Evolutionary conservation across 1,140 invertebrate genomes (phyloP).

Genomic region (Musca domestica): DNA sequence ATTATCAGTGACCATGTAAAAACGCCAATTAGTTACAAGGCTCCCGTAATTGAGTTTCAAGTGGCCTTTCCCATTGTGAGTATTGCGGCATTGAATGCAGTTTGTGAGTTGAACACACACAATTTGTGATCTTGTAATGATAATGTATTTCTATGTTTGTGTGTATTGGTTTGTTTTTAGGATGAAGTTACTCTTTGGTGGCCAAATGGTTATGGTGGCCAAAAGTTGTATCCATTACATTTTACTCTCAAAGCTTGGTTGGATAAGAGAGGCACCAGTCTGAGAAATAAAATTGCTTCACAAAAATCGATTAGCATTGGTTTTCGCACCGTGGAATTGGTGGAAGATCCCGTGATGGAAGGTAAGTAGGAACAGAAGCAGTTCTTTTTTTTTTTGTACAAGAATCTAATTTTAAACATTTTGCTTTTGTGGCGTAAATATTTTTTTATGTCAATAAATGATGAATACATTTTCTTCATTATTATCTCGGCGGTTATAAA

Average conservation of each 20-base stretch:
- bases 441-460: not conserved
- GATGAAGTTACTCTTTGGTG: conserved; percentile 74
- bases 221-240: conserved; percentile 71
- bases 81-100: not conserved
- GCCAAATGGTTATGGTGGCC: conserved; percentile 91
- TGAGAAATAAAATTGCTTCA: conserved; percentile 36
- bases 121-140: not conserved
- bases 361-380: conserved; percentile 50
- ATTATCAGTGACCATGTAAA: conserved; percentile 33
- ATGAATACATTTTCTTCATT: not conserved
- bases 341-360: conserved; percentile 62
- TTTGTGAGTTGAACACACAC: not conserved
- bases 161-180: conserved; percentile 50
- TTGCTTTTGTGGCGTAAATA: not conserved
- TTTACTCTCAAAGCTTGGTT: conserved; percentile 55
- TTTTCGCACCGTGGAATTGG: conserved; percentile 81
- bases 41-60: conserved; percentile 45
- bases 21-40: conserved; percentile 35
- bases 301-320: conserved; percentile 66
- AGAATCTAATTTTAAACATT: too few species aligned
- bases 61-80: conserved; percentile 44
- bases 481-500: too few species aligned
- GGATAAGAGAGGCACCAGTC: conserved; percentile 34
- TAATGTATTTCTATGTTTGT: not conserved
- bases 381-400: too few species aligned